Evolutionary conservation across 2,888 invertebrate genomes (phyloP).

Genomic region (Xestia ashworthii): DNA sequence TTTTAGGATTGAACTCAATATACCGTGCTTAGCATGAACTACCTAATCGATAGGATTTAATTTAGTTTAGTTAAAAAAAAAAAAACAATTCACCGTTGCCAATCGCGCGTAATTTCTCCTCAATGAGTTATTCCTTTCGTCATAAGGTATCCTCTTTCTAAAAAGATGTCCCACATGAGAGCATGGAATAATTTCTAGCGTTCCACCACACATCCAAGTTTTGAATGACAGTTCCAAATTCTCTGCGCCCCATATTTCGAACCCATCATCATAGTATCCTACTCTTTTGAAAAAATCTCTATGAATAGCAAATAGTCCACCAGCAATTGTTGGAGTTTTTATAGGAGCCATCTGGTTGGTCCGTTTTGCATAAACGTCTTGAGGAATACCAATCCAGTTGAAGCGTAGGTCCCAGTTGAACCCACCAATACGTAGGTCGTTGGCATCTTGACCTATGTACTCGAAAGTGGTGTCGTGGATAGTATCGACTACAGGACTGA

Average conservation of each 20-base stretch:
- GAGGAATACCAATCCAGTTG: conserved; percentile 98
- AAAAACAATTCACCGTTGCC: conserved; percentile 94
- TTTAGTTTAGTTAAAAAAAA: too few relatives aligned
- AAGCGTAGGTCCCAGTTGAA: conserved; percentile 98
- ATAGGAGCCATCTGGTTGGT: conserved; percentile 95
- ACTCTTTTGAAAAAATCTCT: conserved; percentile 96
- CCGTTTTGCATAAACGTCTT: conserved; percentile 93
- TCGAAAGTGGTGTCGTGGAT: conserved; percentile 97
- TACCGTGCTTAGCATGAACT: too few relatives aligned
- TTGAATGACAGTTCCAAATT: conserved; percentile 99
- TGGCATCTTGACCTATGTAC: conserved; percentile 94
- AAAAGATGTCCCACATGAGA: conserved; percentile 99
- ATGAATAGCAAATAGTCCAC: conserved; percentile 98
- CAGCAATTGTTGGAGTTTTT: conserved; percentile 98
- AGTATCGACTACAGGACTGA: conserved; percentile 97
- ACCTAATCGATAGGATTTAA: too few relatives aligned
- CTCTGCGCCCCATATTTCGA: conserved; percentile 99
- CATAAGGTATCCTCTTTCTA: conserved; percentile 97
- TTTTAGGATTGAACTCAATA: too few relatives aligned
- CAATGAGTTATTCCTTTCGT: conserved; percentile 96
- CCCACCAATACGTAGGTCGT: conserved; percentile 95
- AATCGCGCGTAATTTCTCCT: conserved; percentile 97
- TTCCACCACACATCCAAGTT: conserved; percentile 99
- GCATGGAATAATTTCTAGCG: conserved; percentile 98
- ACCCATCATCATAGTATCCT: conserved; percentile 98